Evolutionary conservation across 2,113 vertebrate species (phyloP).

Genomic region (Colius striatus): DNA sequence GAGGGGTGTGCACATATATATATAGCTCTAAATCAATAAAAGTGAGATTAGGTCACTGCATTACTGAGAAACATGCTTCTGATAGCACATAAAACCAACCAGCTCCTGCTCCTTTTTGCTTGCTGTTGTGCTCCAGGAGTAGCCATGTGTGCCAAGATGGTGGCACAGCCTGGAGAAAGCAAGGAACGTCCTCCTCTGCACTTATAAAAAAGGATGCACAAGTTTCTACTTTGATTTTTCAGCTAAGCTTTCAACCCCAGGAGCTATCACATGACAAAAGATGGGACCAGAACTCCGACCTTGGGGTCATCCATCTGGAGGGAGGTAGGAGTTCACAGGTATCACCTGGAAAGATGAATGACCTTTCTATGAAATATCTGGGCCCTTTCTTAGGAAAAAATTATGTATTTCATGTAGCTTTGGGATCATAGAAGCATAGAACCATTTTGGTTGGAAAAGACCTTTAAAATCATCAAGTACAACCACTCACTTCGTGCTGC

Average conservation of each 20-base stretch:
- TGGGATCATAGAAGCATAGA: too few species aligned
- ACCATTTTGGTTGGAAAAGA: too few species aligned
- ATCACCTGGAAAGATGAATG: background rate
- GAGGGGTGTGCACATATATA: background rate
- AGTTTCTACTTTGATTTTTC: background rate
- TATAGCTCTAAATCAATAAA: conserved; percentile 45
- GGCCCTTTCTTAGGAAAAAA: background rate
- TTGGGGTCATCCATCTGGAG: background rate
- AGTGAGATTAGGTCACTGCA: conserved; percentile 48
- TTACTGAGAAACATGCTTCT: conserved; percentile 24
- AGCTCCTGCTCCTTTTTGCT: background rate
- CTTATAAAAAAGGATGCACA: background rate
- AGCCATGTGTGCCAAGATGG: accelerated
- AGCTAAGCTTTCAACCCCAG: background rate
- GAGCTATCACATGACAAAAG: background rate
- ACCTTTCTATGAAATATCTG: background rate
- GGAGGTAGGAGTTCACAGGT: background rate
- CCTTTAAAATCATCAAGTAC: too few species aligned
- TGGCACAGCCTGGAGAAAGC: background rate
- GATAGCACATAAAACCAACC: background rate
- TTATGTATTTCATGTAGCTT: background rate
- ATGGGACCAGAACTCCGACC: background rate
- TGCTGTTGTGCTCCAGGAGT: background rate
- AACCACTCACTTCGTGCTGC: too few species aligned
- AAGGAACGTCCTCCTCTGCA: background rate